Conservation (phyloP, 2,888 invertebrate genomes). For the Heliconius hortense region DNA sequence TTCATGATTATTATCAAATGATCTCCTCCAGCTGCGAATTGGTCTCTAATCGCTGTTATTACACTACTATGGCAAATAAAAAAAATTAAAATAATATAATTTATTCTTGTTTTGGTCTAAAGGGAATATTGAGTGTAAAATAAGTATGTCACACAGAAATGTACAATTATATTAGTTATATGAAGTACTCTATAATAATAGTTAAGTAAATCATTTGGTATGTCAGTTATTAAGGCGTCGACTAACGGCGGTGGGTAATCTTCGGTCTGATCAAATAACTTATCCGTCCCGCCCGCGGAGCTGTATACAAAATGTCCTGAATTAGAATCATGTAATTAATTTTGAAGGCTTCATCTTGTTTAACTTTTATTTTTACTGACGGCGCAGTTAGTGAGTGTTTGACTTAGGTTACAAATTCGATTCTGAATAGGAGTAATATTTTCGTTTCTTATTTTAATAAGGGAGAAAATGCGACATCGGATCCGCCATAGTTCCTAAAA, state of each 20-base stretch:
- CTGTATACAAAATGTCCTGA: constrained; percentile 50
- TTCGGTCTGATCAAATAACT: constrained; percentile 68
- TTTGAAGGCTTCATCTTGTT: constrained; percentile 17
- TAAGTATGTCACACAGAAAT: background rate
- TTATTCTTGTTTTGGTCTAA: background rate
- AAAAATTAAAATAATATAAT: background rate
- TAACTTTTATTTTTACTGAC: background rate
- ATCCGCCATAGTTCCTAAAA: background rate
- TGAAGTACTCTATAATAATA: constrained; percentile 48
- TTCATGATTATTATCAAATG: constrained; percentile 13
- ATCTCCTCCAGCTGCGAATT: constrained; percentile 5
- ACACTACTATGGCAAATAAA: background rate
- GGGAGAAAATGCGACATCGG: background rate
- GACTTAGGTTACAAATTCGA: background rate
- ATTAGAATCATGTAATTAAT: constrained; percentile 13
- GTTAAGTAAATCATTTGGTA: constrained; percentile 68
- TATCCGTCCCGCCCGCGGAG: constrained; percentile 54
- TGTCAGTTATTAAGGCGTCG: constrained; percentile 66
- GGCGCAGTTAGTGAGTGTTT: too few relatives aligned
- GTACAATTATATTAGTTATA: constrained; percentile 35
- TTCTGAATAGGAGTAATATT: background rate
- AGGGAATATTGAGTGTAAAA: background rate
- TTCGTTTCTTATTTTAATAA: background rate
- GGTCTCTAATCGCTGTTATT: background rate
- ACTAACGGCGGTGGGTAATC: constrained; percentile 55